A percentile compares a stretch with the other conserved stretches of the same genome.
Conservation (phyloP, 2,113 vertebrate species). For the Dascyllus trimaculatus region DNA sequence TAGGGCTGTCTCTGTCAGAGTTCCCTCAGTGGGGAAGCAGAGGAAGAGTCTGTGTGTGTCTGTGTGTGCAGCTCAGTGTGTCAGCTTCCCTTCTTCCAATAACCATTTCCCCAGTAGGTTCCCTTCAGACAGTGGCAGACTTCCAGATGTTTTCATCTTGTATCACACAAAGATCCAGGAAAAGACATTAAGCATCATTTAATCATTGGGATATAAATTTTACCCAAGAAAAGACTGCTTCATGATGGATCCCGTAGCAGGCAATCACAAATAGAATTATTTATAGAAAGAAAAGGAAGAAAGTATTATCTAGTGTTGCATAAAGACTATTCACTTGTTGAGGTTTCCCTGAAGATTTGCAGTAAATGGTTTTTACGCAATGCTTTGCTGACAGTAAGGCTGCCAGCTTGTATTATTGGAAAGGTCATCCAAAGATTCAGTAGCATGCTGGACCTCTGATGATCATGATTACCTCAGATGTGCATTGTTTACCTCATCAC, state of each 20-base stretch:
- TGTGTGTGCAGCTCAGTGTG: conserved; percentile 39
- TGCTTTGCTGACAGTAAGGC: conserved; percentile 13
- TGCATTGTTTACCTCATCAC: conserved; percentile 54
- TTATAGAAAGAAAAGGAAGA: no score
- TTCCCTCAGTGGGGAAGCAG: conserved; percentile 74
- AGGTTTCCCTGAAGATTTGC: conserved; percentile 25
- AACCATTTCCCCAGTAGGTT: conserved; percentile 70
- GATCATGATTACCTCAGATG: conserved; percentile 47
- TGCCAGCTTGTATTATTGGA: conserved; percentile 34
- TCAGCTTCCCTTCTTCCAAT: conserved; percentile 57
- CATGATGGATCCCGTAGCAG: conserved; percentile 18
- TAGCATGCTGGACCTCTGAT: conserved; percentile 29
- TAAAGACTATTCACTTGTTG: conserved; percentile 19
- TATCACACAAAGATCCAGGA: conserved; percentile 49
- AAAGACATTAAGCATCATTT: conserved; percentile 37
- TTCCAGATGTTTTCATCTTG: conserved; percentile 80
- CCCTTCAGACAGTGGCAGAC: conserved; percentile 66
- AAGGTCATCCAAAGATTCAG: conserved; percentile 56
- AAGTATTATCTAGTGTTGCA: background rate
- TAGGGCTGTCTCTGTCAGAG: conserved; percentile 81
- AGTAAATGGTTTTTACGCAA: conserved; percentile 36
- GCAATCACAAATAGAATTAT: no score
- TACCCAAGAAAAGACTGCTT: conserved; percentile 20
- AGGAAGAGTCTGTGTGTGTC: conserved; percentile 28
- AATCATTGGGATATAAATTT: conserved; percentile 28